A percentile compares a stretch with the other conserved stretches of the same genome.
phyloP scores from a whole-genome alignment of 2,888 invertebrate species.

The Cheilosia scutellata region DNA sequence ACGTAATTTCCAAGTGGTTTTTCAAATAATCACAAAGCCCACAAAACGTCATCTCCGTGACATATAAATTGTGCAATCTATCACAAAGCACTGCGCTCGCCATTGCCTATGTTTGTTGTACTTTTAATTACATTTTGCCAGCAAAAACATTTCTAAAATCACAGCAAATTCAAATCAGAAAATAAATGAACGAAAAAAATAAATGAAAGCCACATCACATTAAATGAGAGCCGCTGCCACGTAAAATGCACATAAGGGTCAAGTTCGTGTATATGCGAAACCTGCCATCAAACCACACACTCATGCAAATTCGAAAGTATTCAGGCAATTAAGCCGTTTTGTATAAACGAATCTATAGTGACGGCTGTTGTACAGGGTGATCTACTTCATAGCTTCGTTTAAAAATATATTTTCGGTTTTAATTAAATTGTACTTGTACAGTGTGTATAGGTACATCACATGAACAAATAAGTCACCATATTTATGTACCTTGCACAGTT shows the following conservation, averaged over 20 bases:
- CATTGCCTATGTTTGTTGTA: not conserved
- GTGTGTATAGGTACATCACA: not conserved
- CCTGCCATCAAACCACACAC: conserved; percentile 16
- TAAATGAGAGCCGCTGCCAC: conserved; percentile 26
- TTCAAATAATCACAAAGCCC: not conserved
- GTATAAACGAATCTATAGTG: conserved; percentile 29
- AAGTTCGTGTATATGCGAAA: conserved; percentile 50
- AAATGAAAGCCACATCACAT: conserved; percentile 31
- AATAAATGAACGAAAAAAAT: not conserved
- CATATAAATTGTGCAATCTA: not conserved
- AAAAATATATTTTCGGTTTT: conserved; percentile 13
- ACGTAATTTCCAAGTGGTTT: not conserved
- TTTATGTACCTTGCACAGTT: not conserved
- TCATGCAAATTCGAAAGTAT: conserved; percentile 48
- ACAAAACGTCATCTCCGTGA: not conserved
- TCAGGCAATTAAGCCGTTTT: conserved; percentile 47
- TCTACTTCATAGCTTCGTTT: conserved; percentile 23
- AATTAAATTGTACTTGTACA: conserved; percentile 36
- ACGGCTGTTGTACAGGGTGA: conserved; percentile 42
- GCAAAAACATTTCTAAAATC: conserved; percentile 17
- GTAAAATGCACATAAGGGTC: conserved; percentile 64
- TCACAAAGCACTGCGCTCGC: not conserved
- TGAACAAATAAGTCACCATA: conserved; percentile 37
- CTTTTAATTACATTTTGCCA: conserved; percentile 9
- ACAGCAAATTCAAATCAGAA: conserved; percentile 30